Conservation (phyloP, 30 jellyfish, hydroid and myxozoan species). For the Turritopsis rubra region DNA sequence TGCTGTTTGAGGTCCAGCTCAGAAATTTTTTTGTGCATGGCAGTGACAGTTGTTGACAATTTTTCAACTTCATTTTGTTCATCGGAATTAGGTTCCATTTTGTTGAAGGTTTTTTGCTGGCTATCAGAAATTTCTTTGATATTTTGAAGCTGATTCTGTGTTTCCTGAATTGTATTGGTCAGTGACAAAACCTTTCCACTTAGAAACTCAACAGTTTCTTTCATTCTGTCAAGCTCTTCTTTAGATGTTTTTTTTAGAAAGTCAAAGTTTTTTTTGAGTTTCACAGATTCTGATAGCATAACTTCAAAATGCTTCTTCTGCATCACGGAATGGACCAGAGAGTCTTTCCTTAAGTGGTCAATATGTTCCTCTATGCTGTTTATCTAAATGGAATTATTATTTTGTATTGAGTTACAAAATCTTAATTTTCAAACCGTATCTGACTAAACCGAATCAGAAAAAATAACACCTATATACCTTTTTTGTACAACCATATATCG, state of each 20-base stretch:
- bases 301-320: background rate
- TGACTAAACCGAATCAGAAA: background rate
- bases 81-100: background rate
- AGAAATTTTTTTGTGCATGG: constrained; percentile 25
- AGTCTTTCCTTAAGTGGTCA: background rate
- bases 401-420: background rate
- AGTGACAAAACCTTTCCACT: background rate
- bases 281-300: background rate
- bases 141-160: background rate
- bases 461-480: background rate
- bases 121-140: background rate
- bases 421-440: background rate
- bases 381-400: background rate
- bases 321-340: background rate
- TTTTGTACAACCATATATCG: background rate
- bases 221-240: background rate
- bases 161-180: background rate
- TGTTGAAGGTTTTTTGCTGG: background rate
- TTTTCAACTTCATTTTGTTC: background rate
- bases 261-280: background rate
- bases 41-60: background rate
- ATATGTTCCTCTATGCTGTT: constrained; percentile 4
- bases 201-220: background rate
- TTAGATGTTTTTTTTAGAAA: background rate
- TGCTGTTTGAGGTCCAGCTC: constrained; percentile 58